A percentile compares a stretch with the other conserved stretches of the same genome.
Evolutionary conservation across 2,113 vertebrate species (phyloP).

Genomic region (Microtus montanus): DNA sequence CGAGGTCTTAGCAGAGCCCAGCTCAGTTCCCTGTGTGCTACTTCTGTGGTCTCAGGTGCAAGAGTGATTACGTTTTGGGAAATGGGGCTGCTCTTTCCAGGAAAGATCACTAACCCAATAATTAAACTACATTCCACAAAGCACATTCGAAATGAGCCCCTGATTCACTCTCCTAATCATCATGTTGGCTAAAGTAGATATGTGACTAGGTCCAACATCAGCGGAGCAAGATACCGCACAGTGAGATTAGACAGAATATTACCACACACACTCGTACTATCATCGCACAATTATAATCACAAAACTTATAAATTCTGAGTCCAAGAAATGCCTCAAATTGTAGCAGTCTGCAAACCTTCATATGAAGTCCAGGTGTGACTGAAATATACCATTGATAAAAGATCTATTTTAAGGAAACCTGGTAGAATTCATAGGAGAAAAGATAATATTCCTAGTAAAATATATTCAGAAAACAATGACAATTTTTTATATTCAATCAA

Average conservation of each 20-base stretch:
- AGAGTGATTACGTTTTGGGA: rapidly evolving
- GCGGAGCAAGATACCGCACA: background rate
- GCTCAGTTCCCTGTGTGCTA: background rate
- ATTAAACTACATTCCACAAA: background rate
- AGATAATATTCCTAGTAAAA: background rate
- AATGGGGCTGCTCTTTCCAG: background rate
- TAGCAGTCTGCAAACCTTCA: background rate
- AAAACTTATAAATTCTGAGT: too few relatives aligned
- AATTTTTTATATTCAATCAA: background rate
- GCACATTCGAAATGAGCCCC: background rate
- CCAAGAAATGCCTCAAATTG: too few relatives aligned
- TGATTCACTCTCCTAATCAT: background rate
- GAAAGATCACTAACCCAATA: background rate
- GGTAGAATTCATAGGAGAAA: background rate
- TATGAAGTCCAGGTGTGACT: background rate
- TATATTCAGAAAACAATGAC: background rate
- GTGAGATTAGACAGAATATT: background rate
- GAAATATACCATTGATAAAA: background rate
- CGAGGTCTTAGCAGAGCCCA: background rate
- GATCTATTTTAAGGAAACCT: background rate
- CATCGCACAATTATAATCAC: too few relatives aligned
- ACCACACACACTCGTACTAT: background rate
- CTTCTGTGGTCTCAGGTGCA: background rate
- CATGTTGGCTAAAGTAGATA: background rate
- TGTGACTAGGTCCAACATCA: background rate